Evolutionary conservation across 1,140 invertebrate species (phyloP), one percentile per base, ranked within the genome.

Genomic region (Medauroidea extradentata): DNA sequence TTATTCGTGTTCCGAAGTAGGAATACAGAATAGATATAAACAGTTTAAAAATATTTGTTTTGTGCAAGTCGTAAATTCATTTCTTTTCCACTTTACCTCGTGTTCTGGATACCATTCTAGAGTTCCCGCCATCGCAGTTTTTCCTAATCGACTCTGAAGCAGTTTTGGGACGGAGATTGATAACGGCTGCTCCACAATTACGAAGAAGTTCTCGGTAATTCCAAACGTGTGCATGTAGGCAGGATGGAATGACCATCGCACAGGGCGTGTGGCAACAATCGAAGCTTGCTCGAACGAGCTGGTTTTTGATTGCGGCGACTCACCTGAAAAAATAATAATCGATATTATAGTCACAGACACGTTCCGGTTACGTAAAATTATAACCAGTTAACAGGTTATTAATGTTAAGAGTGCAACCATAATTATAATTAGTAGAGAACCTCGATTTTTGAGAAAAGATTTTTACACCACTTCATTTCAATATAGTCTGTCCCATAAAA

Each of bases 141-240:
- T 84, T 11, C 71, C 75, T 2, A 91, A 59, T 65, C 85, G 82
- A 18, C 74, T 76, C 13, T 78, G 73, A 0, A 88, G 60, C 48
- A 87, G 72, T 4, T 73, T 76, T 0, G 79, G 65, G 2, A 92
- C 57, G 1, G 85, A 90, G n/a, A 93, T 72, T 7, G 82, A 79
- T 23, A 94, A 61, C 0, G 91, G 90, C 71, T 93, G 91, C 70
- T 94, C 92, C 7, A 94, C 80, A 52, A 94, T 84, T 24, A 94
- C 80, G 70, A 86, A 91, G 71, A 87, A 94, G 68, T 91, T 88
- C 25, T 90, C 83, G 0, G 91, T 91, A 24, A 94, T 81, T 14
- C 88, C 89, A 75, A 94, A 95, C 9, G 89, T 90, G 68, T 95
- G 93, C 87, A 93, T 93, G 59, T 95, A 95, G 0, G 85, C 83